Evolutionary conservation across 1,140 invertebrate genomes (phyloP), one percentile per base, ranked within the genome.

Genomic region (Oryzaephilus surinamensis): DNA sequence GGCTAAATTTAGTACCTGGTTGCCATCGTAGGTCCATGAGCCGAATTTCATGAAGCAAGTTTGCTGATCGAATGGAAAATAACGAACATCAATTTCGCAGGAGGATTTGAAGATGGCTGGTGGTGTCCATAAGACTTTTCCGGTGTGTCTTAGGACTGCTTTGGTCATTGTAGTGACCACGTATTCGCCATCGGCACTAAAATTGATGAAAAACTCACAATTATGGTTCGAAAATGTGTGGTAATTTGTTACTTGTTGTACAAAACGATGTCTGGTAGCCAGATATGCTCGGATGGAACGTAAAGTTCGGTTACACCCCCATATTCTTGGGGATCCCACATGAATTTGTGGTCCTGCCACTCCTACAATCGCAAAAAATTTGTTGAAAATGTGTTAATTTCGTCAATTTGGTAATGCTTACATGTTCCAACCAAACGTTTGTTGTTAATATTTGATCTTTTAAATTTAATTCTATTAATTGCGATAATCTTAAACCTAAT

Each of bases 81-180:
- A 91, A 29, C 85, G 74, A 1, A 97, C 91, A 61, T 97, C 91
- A 39, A 95, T 93, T 66, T 95, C 89, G 56, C 96, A 99, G 2
- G 92, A 97, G 8, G 91, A 96, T 64, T 98, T 98, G 62, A 97
- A 98, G 58, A 99, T 97, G 4, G 95, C 95, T 8, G 84, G 84
- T 14, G 87, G 86, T n/a, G 82, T 89, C 87, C 87, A 93, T 1
- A 85, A 63, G 0, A 93, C 87, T 61, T 81, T 86, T 10, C 96
- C 96, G 1, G 82, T 84, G 61, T 85, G 76, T 53, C 88, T 80
- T 0, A 94, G 74, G 5, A 93, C 88, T 0, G 91, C 94, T 62
- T 97, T 97, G 0, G 92, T 97, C 91, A 97, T 96, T 2, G 92
- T 93, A 6, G 91, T 95, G 6, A 97, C 90, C 24, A 97, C 92